phyloP scores from a whole-genome alignment of 2,113 vertebrate genomes.

The Gopherus flavomarginatus region DNA sequence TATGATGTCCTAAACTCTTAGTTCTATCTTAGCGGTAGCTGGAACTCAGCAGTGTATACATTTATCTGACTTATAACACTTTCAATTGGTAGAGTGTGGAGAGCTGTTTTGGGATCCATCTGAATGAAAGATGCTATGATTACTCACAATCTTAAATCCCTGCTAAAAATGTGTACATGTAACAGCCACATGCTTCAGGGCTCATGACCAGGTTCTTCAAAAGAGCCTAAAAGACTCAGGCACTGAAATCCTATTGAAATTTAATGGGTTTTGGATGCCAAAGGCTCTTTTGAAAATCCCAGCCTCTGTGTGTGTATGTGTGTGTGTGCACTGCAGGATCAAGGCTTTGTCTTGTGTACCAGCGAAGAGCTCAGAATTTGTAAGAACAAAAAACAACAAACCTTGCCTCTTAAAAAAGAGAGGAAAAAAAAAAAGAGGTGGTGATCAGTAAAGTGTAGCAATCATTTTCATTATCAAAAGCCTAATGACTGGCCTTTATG shows the following conservation, averaged over 20 bases:
- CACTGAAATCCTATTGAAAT: not conserved
- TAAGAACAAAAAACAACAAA: not conserved
- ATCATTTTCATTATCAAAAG: not conserved
- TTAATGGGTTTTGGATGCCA: not conserved
- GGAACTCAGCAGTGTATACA: not conserved
- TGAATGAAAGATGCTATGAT: not conserved
- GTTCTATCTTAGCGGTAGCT: not conserved
- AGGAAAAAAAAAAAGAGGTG: not conserved
- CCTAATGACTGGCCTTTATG: not conserved
- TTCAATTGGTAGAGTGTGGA: not conserved
- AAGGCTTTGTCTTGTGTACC: not conserved
- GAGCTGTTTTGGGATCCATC: not conserved
- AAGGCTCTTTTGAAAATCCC: not conserved
- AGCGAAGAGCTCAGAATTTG: not conserved
- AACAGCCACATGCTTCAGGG: not conserved
- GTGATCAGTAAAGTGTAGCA: not conserved
- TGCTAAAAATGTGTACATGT: not conserved
- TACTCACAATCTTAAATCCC: not conserved
- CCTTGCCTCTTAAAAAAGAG: not conserved
- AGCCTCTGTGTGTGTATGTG: not conserved
- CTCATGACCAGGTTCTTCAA: not conserved
- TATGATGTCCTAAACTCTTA: not conserved
- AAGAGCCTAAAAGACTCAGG: not conserved
- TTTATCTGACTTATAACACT: not conserved
- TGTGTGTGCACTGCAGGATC: not conserved